Base-by-base conservation (phyloP, 1,140 invertebrate genomes). In the Drosophila watanabei region DNA sequence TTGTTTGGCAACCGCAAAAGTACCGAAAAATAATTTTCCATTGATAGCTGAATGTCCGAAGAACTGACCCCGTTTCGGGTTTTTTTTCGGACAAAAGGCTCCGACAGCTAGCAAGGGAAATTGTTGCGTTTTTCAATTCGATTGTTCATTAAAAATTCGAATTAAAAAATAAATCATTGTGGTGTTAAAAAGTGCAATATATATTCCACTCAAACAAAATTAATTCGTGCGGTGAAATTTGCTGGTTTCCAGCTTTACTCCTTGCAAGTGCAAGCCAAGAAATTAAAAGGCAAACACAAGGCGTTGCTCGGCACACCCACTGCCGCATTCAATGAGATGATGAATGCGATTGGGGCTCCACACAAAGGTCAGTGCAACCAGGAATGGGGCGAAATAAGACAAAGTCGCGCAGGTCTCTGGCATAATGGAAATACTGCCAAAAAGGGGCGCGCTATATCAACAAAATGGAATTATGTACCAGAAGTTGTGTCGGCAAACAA, bases 281-380 rank as follows among this genome's bases (percentile, higher is more conserved):
- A 78, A 78, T 73, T 62, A 73, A 82, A 82, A 73, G 78, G 81
- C 85, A 88, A 89, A 88, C 62, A 88, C 48, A 73, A 87, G 83
- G 83, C 83, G 83, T 75, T 37, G 66, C 68, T 58, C 20, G 81
- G 73, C 84, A 88, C 84, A 64, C 84, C 84, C 85, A 79, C 69
- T 68, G 35, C 70, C 79, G 66, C 79, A 87, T 82, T 86, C 66
- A 72, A 76, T 86, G 51, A 20, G 35, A 57, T 75, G 82, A 86
- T 82, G 69, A 60, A 71, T 70, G 75, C 82, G 78, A 85, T 80
- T 65, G 83, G 66, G 75, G 70, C 63, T 20, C 59, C 66, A 30
- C 58, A 41, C 84, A 88, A 88, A 88, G 84, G 84, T 88, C 85
- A 88, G 63, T 63, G 77, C 68, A 75, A 56, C 52, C 60, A 65